Base-by-base conservation (phyloP, 2,888 invertebrate genomes). In the Altica lythri region DNA sequence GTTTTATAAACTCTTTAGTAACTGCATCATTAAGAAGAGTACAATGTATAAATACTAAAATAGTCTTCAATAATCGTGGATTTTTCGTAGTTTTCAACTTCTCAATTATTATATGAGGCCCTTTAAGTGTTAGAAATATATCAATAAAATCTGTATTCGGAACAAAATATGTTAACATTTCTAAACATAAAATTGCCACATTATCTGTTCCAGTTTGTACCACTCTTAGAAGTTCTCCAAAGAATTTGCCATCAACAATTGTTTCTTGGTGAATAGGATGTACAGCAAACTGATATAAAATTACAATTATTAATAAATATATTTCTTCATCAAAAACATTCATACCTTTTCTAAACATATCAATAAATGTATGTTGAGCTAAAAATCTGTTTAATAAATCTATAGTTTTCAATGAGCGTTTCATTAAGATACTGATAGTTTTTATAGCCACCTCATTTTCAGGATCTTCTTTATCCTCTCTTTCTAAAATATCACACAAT, bases 1-100 rank as follows among this genome's bases (percentile, higher is more conserved):
- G 32, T 17, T 57, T 52, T 6, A 72, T 27, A 45, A 71, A 69
- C 0, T 48, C 61, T 51, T 61, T 63, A 0, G 63, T 59, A 12
- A 72, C 48, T 13, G 62, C 58, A 14, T 67, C 65, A 17, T 69
- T 67, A 8, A 61, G 40, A n/a, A 72, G 60, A 10, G 56, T 57
- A 8, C 64, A 60, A 37, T 70, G 68, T 10, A 73, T 64, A 34
- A 72, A 68, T 34, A 69, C 59, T 6, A 70, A 48, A 3, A 71
- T 52, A 16, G 60, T 58, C 14, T 68, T 68, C 1, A 70, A 34
- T 6, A 68, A 44, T 10, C 63, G 45, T 3, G 62, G 44, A 45
- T 63, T 61, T 4, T 57, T 47, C 1, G 60, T 57, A 0, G 34
- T 51, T 30, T 57, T 49, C 19, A 71, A 29, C 16, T 60, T 52